Evolutionary conservation across 1,140 invertebrate genomes (phyloP), one percentile per base, ranked within the genome.

Genomic region (Ceratina australensis): DNA sequence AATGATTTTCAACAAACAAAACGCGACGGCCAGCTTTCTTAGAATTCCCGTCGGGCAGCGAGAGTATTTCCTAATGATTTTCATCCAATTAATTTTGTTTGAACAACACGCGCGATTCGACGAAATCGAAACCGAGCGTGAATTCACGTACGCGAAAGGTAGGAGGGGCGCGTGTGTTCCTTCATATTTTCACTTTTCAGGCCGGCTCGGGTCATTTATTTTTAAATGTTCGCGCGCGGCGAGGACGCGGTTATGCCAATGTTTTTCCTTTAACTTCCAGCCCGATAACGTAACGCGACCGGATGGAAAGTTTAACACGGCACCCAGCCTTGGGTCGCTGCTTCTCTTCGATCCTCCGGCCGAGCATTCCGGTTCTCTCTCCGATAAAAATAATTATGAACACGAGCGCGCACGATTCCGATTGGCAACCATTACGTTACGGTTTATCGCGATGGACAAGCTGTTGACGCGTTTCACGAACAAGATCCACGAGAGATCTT

Each of bases 381-480:
- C 20, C 65, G 65, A 68, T 68, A 68, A 68, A 68, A 68, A 68
- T 68, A 68, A n/a, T 16, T 54, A n/a, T 54, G 52, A 16, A n/a
- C 42, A 4, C 7, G 18, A 12, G 18, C 20, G 22, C 63, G n/a
- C 49, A 18, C 65, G 65, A 68, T 54, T 54, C 24, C 50, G 24
- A 68, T 54, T 50, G 24, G 1, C 26, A 26, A 28, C 49, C 65
- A 54, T 54, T 15, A 54, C 26, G 50, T 54, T 68, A 68, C 18
- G 65, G 8, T 52, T 67, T 67, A 54, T 67, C 65, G 50, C 15
- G 64, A 66, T 18, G 65, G 24, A 52, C 65, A 52, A 12, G 24
- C 49, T 28, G 65, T 54, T 54, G 49, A 67, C 42, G 20, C 20
- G 42, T 24, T 66, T 66, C 22, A 66, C 65, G 22, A 50, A 28